phyloP scores from a whole-genome alignment of 2,888 invertebrate genomes.

The Blastobasis lacticolella region DNA sequence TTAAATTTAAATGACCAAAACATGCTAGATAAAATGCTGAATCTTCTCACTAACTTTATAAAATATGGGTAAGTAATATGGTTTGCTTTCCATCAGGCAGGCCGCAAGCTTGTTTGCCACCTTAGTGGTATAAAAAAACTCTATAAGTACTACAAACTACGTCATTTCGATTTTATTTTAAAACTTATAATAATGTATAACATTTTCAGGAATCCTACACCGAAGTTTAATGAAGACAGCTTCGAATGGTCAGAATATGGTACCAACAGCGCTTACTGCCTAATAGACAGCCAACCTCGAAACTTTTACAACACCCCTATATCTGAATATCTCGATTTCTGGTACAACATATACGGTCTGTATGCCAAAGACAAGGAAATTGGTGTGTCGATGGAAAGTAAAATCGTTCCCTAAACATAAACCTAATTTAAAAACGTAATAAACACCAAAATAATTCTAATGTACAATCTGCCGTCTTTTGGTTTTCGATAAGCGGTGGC shows the following conservation, averaged over 20 bases:
- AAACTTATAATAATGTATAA: no score
- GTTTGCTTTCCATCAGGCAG: no score
- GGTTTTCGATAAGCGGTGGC: no score
- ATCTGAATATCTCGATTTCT: conserved; percentile 20
- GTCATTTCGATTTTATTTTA: no score
- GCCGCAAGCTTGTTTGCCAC: no score
- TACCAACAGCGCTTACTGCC: conserved; percentile 13
- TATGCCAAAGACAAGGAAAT: conserved; percentile 16
- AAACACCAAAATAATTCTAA: no score
- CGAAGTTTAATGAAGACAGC: background rate
- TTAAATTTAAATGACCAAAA: conserved; percentile 12
- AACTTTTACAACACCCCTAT: conserved; percentile 1
- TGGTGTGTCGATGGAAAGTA: conserved; percentile 12
- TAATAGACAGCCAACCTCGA: conserved; percentile 19
- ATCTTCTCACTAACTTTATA: conserved; percentile 20
- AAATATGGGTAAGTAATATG: conserved; percentile 24
- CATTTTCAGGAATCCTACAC: no score
- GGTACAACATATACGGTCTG: conserved; percentile 21
- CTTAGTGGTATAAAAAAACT: no score
- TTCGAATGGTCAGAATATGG: conserved; percentile 6
- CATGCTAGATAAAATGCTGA: conserved; percentile 15
- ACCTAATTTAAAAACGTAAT: no score
- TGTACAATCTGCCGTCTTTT: no score
- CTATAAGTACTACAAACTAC: no score
- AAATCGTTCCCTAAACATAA: background rate